Evolutionary conservation across 1,140 invertebrate genomes (phyloP).

Genomic region (Euura saliciscinereae): DNA sequence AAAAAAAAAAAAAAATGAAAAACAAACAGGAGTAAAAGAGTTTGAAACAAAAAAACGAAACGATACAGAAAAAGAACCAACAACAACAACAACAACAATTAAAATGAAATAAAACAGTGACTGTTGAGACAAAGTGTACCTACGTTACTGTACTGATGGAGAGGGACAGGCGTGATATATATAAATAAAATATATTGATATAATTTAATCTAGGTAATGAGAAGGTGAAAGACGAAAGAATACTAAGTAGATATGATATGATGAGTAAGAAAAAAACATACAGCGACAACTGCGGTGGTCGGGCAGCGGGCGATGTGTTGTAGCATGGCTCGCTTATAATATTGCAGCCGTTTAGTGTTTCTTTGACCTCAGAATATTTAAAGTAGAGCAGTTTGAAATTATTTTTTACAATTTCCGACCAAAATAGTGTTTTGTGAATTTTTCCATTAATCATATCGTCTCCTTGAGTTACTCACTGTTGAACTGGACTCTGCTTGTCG

Average conservation of each 20-base stretch:
- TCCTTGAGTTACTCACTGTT: not conserved
- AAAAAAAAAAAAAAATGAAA: conserved; percentile 35
- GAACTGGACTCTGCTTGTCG: not conserved
- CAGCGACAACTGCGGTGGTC: not conserved
- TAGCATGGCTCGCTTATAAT: conserved; percentile 43
- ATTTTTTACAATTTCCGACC: not conserved
- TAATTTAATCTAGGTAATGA: conserved; percentile 53
- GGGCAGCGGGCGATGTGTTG: conserved; percentile 44
- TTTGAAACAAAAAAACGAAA: conserved; percentile 23
- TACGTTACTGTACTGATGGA: conserved; percentile 53
- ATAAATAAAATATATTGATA: conserved; percentile 53
- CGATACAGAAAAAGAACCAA: conserved; percentile 33
- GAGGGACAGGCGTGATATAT: conserved; percentile 52
- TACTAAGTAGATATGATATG: not conserved
- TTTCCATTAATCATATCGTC: not conserved
- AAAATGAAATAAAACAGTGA: conserved; percentile 34
- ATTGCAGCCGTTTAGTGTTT: conserved; percentile 25
- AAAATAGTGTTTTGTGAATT: not conserved
- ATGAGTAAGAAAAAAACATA: conserved; percentile 4
- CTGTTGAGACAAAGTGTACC: conserved; percentile 55
- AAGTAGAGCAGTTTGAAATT: conserved; percentile 5
- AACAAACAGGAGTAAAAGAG: too few species aligned
- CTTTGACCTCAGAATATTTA: conserved; percentile 17
- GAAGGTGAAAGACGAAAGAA: conserved; percentile 33
- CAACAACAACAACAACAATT: conserved; percentile 24